These are phyloP conservation scores for Apotomis betuletana DNA, from an alignment of 2,888 invertebrate genomes.

Conservation along the genomic window DNA sequence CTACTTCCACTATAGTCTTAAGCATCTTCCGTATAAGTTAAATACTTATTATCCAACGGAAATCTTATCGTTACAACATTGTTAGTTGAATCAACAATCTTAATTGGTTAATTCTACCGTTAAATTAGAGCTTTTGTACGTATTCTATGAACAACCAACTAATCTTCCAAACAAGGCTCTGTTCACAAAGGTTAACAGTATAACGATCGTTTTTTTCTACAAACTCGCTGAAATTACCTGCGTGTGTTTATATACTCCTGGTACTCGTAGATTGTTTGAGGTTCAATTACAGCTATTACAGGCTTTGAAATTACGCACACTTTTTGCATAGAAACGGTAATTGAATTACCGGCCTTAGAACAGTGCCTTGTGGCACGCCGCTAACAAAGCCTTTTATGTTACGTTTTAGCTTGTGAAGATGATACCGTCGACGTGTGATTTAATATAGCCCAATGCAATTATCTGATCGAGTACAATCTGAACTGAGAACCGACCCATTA, in stretches of 20 bases:
- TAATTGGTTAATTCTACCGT: conserved; percentile 11
- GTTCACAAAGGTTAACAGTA: conserved; percentile 19
- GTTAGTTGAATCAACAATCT: conserved; percentile 4
- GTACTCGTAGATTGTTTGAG: conserved; percentile 14
- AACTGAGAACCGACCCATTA: too few relatives aligned
- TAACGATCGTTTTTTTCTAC: conserved; percentile 17
- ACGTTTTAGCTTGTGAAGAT: neutral
- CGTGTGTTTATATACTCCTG: conserved; percentile 15
- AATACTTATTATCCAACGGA: neutral
- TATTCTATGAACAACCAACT: conserved; percentile 9
- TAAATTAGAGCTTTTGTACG: neutral
- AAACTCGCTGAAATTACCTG: conserved; percentile 23
- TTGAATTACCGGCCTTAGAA: neutral
- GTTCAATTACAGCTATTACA: conserved; percentile 27
- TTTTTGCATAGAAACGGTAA: neutral
- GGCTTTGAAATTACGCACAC: conserved; percentile 11
- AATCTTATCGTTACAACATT: neutral
- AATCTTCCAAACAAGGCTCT: conserved; percentile 24
- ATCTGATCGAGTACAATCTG: too few relatives aligned
- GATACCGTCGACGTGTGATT: too few relatives aligned
- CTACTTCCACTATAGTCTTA: neutral
- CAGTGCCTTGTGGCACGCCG: neutral
- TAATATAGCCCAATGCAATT: too few relatives aligned
- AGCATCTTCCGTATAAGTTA: neutral
- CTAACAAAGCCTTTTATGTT: neutral